Evolutionary conservation across 2,888 invertebrate genomes (phyloP), one percentile per base, ranked within the genome.

Genomic region (Spodoptera exigua): DNA sequence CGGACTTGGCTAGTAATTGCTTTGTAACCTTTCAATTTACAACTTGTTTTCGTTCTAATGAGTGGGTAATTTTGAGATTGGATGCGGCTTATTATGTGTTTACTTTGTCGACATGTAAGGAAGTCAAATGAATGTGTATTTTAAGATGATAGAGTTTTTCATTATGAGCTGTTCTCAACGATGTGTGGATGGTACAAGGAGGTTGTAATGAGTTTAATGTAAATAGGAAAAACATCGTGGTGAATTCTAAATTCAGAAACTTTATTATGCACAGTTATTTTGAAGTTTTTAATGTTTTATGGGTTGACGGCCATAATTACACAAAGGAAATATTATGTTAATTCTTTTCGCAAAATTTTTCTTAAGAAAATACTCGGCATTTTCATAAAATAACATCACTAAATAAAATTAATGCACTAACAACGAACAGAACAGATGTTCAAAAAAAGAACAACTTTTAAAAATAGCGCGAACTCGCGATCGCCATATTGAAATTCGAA

Each of bases 401-500:
- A 56, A 62, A 70, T 44, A 43, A 53, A 64, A 75, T 3, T 9
- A 9, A 4, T 1, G 9, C 27, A 5, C 5, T 0, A 3, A 27
- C 27, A 27, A 46, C 37, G 35, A 51, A 39, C 12, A n/a, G 47
- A 27, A 49, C 69, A 69, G 57, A 63, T 76, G 76, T 64, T 47
- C 49, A 55, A 21, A 55, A 72, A 64, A 55, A 21, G 52, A 72
- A 64, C 39, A 32, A 51, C 21, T 39, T 61, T 27, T 62, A 66
- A 70, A 69, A 57, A 47, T 56, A 57, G 21, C 57, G 11, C 5
- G 68, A 69, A 72, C 27, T 27, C 9, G 72, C 44, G 44, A 57
- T 61, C 49, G 43, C 65, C 61, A 53, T 65, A 36, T 64, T 51
- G 61, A 86, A 87, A 85, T 84, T 86, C 84, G 81, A 87, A 90